phyloP scores from a whole-genome alignment of 2,797 vertebrate genomes.

The Sylvilagus floridanus region DNA sequence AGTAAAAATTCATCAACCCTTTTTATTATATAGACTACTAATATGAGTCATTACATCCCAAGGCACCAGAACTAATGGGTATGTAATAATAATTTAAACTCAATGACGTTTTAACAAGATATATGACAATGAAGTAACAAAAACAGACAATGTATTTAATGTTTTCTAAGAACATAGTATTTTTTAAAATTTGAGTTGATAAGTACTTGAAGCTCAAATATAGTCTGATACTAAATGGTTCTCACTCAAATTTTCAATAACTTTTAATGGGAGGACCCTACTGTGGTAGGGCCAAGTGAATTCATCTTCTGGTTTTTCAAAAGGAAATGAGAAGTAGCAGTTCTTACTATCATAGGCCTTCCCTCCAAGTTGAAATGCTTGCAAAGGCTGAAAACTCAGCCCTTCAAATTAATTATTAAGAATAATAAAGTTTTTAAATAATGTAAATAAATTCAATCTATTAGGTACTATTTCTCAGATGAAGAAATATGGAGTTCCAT shows the following conservation, averaged over 20 bases:
- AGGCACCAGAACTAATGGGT: constrained; percentile 78
- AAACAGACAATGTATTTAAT: constrained; percentile 45
- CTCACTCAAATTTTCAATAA: constrained; percentile 32
- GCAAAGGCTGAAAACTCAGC: constrained; percentile 69
- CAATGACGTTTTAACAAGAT: constrained; percentile 71
- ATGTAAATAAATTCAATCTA: constrained; percentile 72
- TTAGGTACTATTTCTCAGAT: constrained; percentile 66
- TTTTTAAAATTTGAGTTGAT: constrained; percentile 52
- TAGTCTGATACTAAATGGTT: neutral
- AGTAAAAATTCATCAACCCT: constrained; percentile 73
- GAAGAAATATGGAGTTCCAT: constrained; percentile 65
- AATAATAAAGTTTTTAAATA: constrained; percentile 9
- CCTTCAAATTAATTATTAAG: constrained; percentile 60
- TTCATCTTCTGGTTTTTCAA: constrained; percentile 40
- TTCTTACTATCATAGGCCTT: neutral
- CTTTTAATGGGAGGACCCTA: constrained; percentile 18
- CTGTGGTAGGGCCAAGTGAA: neutral
- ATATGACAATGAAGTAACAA: constrained; percentile 62
- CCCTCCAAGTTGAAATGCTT: constrained; percentile 63
- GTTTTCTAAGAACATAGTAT: constrained; percentile 38
- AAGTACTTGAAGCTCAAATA: constrained; percentile 49
- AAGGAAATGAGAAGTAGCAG: neutral
- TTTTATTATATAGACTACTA: constrained; percentile 76
- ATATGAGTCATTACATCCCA: constrained; percentile 73
- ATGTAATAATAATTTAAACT: constrained; percentile 71